A percentile compares a stretch with the other conserved stretches of the same genome.
Evolutionary conservation across 2,888 invertebrate genomes (phyloP).

Genomic region (Pyrgus malvae): DNA sequence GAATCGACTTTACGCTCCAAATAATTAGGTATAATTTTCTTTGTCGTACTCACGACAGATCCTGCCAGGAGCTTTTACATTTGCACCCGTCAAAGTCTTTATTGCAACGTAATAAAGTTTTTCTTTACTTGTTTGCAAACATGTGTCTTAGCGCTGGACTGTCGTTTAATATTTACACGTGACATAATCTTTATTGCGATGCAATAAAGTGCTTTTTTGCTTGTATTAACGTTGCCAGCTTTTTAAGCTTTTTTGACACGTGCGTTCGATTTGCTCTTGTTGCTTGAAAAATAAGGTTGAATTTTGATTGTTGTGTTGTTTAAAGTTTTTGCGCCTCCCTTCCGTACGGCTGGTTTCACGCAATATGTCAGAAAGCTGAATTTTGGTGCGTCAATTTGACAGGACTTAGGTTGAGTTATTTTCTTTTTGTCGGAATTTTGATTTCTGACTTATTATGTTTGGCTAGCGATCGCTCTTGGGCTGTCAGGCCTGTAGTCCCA

Average conservation of each 20-base stretch:
- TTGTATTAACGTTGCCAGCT: neutral
- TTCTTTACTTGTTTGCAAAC: slow-evolving; percentile 5
- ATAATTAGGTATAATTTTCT: neutral
- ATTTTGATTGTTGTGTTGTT: neutral
- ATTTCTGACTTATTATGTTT: neutral
- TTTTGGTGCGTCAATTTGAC: slow-evolving; percentile 25
- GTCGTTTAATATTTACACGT: slow-evolving; percentile 10
- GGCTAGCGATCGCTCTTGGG: neutral
- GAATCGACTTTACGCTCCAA: neutral
- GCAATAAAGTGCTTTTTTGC: slow-evolving; percentile 18
- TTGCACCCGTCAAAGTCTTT: slow-evolving; percentile 18
- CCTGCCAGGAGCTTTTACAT: slow-evolving; percentile 13
- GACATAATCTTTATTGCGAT: slow-evolving; percentile 4
- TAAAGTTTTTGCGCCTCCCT: neutral
- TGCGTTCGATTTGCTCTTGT: neutral
- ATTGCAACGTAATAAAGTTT: slow-evolving; percentile 10
- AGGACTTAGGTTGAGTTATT: slow-evolving; percentile 1
- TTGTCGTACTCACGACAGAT: neutral
- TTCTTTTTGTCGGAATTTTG: slow-evolving; percentile 3
- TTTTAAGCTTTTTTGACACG: neutral
- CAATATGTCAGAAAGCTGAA: slow-evolving; percentile 24
- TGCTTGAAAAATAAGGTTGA: neutral
- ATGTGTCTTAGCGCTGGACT: neutral
- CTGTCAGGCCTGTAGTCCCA: too few relatives aligned
- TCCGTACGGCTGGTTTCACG: neutral